phyloP scores from a whole-genome alignment of 2,888 invertebrate species.

The Elysia crispata region DNA sequence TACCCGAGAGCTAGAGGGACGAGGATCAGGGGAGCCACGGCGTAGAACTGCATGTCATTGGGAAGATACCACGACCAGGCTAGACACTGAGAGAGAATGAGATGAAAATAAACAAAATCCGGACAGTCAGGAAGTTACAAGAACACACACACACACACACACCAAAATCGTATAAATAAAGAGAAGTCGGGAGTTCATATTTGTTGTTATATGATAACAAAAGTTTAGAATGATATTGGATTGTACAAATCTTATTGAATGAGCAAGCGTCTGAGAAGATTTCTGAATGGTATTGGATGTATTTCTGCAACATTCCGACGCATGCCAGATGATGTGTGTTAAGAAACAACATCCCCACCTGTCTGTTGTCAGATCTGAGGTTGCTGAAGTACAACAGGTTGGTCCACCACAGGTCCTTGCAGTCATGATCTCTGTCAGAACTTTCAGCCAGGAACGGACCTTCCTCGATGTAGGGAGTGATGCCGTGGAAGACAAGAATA shows the following conservation, averaged over 20 bases:
- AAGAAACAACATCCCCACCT: constrained; percentile 21
- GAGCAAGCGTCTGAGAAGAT: too few species aligned
- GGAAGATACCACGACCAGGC: constrained; percentile 49
- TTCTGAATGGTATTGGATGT: too few species aligned
- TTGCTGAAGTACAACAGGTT: constrained; percentile 49
- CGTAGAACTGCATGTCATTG: constrained; percentile 50
- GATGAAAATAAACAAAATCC: too few species aligned
- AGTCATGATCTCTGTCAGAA: constrained; percentile 18
- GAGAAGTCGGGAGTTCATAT: too few species aligned
- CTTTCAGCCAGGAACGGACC: constrained; percentile 10
- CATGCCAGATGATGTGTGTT: background rate
- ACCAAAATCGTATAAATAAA: too few species aligned
- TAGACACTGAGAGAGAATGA: constrained; percentile 40
- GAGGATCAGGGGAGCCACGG: constrained; percentile 44
- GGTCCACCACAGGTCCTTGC: constrained; percentile 40
- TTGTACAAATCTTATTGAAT: too few species aligned
- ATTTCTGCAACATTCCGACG: too few species aligned
- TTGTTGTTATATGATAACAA: too few species aligned
- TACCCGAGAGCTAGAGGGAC: constrained; percentile 44
- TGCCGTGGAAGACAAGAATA: constrained; percentile 23
- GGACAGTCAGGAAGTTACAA: too few species aligned
- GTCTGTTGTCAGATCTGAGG: background rate
- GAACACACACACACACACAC: too few species aligned
- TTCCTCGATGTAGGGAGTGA: constrained; percentile 33
- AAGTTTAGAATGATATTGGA: too few species aligned